Evolutionary conservation across 2,113 vertebrate species (phyloP).

Genomic region (Colistium nudipinnis): DNA sequence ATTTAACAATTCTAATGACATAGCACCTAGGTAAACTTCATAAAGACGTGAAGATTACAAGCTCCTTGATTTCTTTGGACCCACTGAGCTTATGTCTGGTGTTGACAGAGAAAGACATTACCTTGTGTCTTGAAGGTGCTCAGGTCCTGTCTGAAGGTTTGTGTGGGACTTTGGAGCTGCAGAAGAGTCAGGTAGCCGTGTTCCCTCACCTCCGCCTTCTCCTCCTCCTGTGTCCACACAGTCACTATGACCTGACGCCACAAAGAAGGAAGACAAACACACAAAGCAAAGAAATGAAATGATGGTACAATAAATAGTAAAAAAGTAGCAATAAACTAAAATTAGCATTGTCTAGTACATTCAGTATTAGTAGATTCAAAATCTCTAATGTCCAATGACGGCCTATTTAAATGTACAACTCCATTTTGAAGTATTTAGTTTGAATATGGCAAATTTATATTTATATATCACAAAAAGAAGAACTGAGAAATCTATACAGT

Average conservation of each 20-base stretch:
- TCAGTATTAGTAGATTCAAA: too few relatives aligned
- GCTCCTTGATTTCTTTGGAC: not conserved
- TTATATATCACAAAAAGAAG: too few relatives aligned
- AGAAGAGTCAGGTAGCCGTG: conserved; percentile 87
- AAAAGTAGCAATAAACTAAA: too few relatives aligned
- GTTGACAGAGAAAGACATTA: conserved; percentile 28
- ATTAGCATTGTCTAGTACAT: too few relatives aligned
- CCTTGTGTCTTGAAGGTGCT: conserved; percentile 89
- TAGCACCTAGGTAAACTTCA: too few relatives aligned
- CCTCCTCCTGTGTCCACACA: conserved; percentile 86
- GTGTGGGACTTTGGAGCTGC: conserved; percentile 84
- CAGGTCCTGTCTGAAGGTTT: conserved; percentile 86
- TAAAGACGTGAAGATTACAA: not conserved
- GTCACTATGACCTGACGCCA: conserved; percentile 86
- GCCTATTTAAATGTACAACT: too few relatives aligned
- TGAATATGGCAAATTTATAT: not conserved
- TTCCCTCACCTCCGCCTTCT: conserved; percentile 84
- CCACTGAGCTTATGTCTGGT: not conserved
- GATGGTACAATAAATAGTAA: too few relatives aligned
- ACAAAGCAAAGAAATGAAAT: not conserved
- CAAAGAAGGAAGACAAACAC: not conserved
- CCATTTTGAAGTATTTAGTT: not conserved
- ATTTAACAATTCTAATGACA: too few relatives aligned
- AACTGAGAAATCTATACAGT: not conserved
- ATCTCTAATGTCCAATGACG: too few relatives aligned